These are phyloP conservation scores for Hepsetus odoe DNA, from an alignment of 2,113 vertebrate genomes.

Conservation along the genomic window DNA sequence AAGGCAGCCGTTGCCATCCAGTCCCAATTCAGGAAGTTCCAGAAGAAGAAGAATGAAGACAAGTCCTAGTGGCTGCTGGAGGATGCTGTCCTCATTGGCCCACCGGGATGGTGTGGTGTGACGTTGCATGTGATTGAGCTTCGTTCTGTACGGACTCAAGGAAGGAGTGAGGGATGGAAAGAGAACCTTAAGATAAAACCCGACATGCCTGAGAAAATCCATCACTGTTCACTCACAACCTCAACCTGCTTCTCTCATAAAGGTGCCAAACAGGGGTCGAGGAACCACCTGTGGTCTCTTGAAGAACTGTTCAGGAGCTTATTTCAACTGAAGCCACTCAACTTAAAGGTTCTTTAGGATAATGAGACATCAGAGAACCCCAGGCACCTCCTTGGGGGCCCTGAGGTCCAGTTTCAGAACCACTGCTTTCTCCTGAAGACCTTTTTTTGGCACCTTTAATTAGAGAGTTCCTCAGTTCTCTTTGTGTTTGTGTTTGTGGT, in stretches of 20 bases:
- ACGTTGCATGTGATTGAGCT: constrained; percentile 77
- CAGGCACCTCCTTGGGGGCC: too few relatives aligned
- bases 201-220: constrained; percentile 69
- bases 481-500: constrained; percentile 23
- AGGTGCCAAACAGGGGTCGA: background rate
- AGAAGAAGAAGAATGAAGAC: constrained; percentile 83
- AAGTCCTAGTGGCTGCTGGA: constrained; percentile 76
- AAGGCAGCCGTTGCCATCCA: constrained; percentile 85
- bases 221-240: constrained; percentile 64
- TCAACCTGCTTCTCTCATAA: too few relatives aligned
- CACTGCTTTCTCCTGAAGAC: too few relatives aligned
- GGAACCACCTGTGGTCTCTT: background rate
- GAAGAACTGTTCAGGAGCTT: background rate
- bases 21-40: constrained; percentile 92
- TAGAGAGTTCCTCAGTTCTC: background rate
- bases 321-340: background rate
- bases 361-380: too few relatives aligned
- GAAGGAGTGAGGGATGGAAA: constrained; percentile 38
- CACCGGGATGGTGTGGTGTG: constrained; percentile 45
- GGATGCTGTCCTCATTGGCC: constrained; percentile 32
- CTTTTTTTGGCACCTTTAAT: background rate
- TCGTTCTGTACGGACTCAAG: constrained; percentile 64
- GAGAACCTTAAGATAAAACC: constrained; percentile 65
- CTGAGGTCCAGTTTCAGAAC: too few relatives aligned
- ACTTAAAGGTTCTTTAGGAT: background rate